phyloP scores from a whole-genome alignment of 2,797 vertebrate species.

The Bradypodion pumilum region DNA sequence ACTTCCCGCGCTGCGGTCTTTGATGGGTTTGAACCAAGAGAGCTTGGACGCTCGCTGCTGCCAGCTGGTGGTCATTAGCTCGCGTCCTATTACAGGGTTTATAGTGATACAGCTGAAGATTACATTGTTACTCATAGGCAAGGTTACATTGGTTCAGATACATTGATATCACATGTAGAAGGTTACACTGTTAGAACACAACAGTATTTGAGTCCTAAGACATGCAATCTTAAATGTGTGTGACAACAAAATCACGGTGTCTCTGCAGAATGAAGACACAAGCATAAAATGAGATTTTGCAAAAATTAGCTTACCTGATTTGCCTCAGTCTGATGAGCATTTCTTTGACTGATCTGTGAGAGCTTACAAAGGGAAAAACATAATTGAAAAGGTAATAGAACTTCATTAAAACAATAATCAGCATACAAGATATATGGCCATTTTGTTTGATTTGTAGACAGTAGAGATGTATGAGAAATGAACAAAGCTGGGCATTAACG shows the following conservation, averaged over 20 bases:
- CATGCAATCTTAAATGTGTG: background rate
- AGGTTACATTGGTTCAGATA: no score
- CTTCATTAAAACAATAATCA: background rate
- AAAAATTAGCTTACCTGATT: constrained; percentile 5
- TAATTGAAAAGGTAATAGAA: background rate
- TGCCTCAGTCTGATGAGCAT: background rate
- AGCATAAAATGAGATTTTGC: background rate
- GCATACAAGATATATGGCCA: background rate
- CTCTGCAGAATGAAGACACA: background rate
- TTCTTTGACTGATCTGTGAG: background rate
- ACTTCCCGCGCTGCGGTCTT: no score
- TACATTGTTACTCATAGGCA: no score
- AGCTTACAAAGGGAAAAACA: constrained; percentile 24
- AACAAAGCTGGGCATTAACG: background rate
- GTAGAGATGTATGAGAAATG: background rate
- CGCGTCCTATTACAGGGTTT: no score
- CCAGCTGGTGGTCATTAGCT: no score
- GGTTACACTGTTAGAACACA: no score
- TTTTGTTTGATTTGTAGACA: background rate
- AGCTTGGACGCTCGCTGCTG: no score
- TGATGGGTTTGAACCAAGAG: no score
- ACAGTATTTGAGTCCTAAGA: background rate
- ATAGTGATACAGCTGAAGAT: no score
- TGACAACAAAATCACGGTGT: background rate
- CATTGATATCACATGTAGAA: no score